A percentile compares a stretch with the other conserved stretches of the same genome.
Evolutionary conservation across 2,797 vertebrate genomes (phyloP).

Genomic region (Dermochelys coriacea): DNA sequence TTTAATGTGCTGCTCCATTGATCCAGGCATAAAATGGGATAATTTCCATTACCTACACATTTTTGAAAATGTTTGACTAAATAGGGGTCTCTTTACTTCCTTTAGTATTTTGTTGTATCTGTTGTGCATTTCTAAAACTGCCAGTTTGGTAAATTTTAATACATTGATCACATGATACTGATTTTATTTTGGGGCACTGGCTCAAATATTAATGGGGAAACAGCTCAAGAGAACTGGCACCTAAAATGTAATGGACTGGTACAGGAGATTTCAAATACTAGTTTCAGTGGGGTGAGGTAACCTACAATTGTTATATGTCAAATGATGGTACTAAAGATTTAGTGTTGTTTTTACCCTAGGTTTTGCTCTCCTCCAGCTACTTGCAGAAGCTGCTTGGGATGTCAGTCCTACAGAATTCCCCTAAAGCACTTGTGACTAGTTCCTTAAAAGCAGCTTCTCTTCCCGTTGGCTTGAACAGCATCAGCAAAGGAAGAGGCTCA

Average conservation of each 20-base stretch:
- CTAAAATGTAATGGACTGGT: neutral
- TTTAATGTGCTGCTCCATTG: neutral
- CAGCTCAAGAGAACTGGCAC: neutral
- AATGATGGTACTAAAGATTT: neutral
- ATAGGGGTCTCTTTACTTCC: neutral
- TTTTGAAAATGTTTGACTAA: neutral
- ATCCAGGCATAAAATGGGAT: neutral
- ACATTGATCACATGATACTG: neutral
- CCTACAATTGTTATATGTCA: neutral
- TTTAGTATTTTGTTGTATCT: neutral
- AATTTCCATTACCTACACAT: neutral
- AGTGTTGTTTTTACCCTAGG: neutral
- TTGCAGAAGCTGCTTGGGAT: constrained; percentile 45
- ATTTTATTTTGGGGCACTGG: neutral
- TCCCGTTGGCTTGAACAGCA: constrained; percentile 64
- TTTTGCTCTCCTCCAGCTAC: constrained; percentile 36
- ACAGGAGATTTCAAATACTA: neutral
- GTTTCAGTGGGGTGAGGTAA: neutral
- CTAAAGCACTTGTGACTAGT: constrained; percentile 74
- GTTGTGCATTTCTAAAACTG: neutral
- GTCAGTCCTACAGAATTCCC: neutral
- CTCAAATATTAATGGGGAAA: neutral
- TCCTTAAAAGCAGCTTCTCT: constrained; percentile 81
- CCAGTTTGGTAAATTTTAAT: neutral
- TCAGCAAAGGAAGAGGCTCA: constrained; percentile 13